Conservation (phyloP, 2,888 invertebrate genomes). For the Meteorus cinctellus region DNA sequence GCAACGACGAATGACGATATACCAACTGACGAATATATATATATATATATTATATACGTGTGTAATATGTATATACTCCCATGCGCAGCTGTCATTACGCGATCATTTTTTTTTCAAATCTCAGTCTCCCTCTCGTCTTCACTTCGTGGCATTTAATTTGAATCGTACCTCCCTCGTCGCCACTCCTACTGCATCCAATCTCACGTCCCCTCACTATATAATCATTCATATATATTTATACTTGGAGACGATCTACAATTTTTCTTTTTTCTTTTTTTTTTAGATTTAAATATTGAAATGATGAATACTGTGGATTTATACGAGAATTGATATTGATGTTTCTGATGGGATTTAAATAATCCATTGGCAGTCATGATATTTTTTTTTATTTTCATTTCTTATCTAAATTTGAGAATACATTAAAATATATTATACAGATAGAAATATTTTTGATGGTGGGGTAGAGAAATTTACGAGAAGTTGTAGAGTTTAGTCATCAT, state of each 20-base stretch:
- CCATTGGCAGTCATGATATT: too few relatives aligned
- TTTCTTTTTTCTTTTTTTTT: constrained; percentile 21
- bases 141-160: constrained; percentile 66
- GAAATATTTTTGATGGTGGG: too few relatives aligned
- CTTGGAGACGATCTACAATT: constrained; percentile 42
- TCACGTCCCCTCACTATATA: constrained; percentile 26
- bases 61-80: constrained; percentile 22
- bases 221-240: constrained; percentile 30
- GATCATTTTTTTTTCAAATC: constrained; percentile 60
- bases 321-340: too few relatives aligned
- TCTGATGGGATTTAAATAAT: too few relatives aligned
- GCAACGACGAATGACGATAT: constrained; percentile 49
- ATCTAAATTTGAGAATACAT: too few relatives aligned
- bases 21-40: constrained; percentile 40
- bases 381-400: too few relatives aligned
- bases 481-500: too few relatives aligned
- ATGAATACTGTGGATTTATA: neutral
- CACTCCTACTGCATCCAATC: constrained; percentile 40
- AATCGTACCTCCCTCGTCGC: constrained; percentile 60
- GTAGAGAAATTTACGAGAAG: too few relatives aligned
- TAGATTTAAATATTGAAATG: neutral
- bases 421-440: too few relatives aligned
- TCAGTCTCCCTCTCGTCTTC: constrained; percentile 54
- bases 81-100: constrained; percentile 67
- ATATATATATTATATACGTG: constrained; percentile 36